Base-by-base conservation (phyloP, 1,140 invertebrate species). In the Brachionus rubens region DNA sequence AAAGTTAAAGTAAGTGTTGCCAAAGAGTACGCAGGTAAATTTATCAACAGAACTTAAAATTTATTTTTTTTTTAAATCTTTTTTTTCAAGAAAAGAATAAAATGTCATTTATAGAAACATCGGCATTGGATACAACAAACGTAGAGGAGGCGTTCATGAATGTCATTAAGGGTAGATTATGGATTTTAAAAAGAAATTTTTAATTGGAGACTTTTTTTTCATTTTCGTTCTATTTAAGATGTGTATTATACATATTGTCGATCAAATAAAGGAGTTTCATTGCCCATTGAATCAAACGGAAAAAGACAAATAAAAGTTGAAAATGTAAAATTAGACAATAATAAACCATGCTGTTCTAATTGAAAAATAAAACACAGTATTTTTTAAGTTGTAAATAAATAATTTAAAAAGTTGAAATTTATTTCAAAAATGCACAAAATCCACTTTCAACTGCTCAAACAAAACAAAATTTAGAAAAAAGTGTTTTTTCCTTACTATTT, bases 141-240 rank as follows among this genome's bases (percentile, higher is more conserved):
- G 97, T 99, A 80, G 96, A 99, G 88, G 91, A 93, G 80, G 97
- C 97, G 85, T 99, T 99, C 88, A 95, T 98, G 87, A 98, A 99
- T 88, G 99, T 99, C 87, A 90, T 99, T 86, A 98, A 95, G 88
- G 95, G 94, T 96, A 16, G 41, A 14, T 41, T 26, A 30, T 1
- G 30, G 14, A 14, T 28, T 30, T 56, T 5, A 28, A n/a, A n/a
- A n/a, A n/a, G n/a, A n/a, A 14, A 28, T 30, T 30, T 33, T 28
- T 2, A 14, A 56, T 28, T 26, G 26, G 3, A 62, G 79, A 9
- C 33, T 36, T 5, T 14, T 28, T 59, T 59, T 52, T 67, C 7
- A 48, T 3, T 54, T 26, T 2, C 14, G 0, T 59, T 59, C 36
- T n/a, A n/a, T n/a, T 9, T 0, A 19, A 65, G 59, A 65, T 14